Evolutionary conservation across 2,113 vertebrate species (phyloP).

Genomic region (Artemisiospiza belli): DNA sequence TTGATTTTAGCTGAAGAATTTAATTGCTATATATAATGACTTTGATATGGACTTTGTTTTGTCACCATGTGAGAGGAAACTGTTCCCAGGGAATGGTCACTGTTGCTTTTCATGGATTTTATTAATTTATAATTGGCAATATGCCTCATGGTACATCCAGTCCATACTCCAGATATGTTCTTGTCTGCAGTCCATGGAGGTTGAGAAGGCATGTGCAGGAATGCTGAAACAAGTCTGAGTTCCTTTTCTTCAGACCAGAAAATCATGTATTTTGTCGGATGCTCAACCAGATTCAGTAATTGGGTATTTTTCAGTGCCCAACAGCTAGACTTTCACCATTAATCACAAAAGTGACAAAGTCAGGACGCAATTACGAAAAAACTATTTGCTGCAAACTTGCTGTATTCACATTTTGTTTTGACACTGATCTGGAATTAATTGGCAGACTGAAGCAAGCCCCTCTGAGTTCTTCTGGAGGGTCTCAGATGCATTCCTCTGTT

Average conservation of each 20-base stretch:
- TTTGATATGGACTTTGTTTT: neutral
- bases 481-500: neutral
- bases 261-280: neutral
- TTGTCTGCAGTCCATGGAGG: neutral
- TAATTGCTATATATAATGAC: slow-evolving; percentile 21
- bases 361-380: neutral
- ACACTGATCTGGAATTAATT: neutral
- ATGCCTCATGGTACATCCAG: neutral
- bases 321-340: neutral
- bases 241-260: neutral
- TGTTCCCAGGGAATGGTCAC: neutral
- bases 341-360: neutral
- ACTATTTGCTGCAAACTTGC: neutral
- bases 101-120: neutral
- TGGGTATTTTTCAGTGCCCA: neutral
- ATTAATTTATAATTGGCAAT: neutral
- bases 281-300: neutral
- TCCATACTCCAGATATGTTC: neutral
- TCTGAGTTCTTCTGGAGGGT: neutral
- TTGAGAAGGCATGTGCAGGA: neutral
- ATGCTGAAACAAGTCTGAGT: neutral
- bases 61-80: neutral
- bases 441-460: neutral
- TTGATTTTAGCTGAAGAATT: slow-evolving; percentile 17
- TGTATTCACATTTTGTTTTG: neutral